A percentile compares a stretch with the other conserved stretches of the same genome.
phyloP scores from a whole-genome alignment of 2,797 vertebrate genomes.

The Psittacula derbiana region DNA sequence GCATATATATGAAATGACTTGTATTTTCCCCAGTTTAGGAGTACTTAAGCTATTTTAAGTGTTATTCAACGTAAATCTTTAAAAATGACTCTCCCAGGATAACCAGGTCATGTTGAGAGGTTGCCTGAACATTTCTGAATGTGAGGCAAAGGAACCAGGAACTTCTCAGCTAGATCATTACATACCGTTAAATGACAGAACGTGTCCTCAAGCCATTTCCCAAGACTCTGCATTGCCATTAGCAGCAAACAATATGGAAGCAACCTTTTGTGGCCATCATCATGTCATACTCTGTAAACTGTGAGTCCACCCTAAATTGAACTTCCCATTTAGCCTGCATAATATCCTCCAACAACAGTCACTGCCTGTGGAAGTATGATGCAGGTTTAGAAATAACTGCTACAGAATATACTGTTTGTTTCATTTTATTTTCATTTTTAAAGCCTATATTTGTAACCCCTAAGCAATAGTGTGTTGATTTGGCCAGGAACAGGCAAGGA shows the following conservation, averaged over 20 bases:
- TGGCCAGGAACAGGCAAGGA: constrained; percentile 40
- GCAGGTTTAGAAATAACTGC: neutral
- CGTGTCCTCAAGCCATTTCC: neutral
- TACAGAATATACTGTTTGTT: neutral
- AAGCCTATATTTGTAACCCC: neutral
- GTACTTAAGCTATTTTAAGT: constrained; percentile 1
- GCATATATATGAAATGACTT: neutral
- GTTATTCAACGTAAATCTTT: neutral
- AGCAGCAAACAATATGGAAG: constrained; percentile 52
- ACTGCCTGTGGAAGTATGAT: neutral
- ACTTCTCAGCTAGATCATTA: constrained; percentile 37
- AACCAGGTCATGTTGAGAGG: neutral
- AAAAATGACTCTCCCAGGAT: neutral
- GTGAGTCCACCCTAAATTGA: neutral
- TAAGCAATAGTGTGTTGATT: constrained; percentile 3
- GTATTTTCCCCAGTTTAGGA: neutral
- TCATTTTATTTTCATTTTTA: constrained; percentile 37
- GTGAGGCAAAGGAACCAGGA: constrained; percentile 20
- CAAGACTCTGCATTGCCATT: constrained; percentile 23
- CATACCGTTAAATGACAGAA: constrained; percentile 16
- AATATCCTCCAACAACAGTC: neutral
- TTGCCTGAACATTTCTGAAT: neutral
- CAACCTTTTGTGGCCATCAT: constrained; percentile 51
- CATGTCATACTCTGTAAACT: constrained; percentile 23
- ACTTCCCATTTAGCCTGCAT: neutral